Base-by-base conservation (phyloP, 2,888 invertebrate species). In the Melolontha melolontha region DNA sequence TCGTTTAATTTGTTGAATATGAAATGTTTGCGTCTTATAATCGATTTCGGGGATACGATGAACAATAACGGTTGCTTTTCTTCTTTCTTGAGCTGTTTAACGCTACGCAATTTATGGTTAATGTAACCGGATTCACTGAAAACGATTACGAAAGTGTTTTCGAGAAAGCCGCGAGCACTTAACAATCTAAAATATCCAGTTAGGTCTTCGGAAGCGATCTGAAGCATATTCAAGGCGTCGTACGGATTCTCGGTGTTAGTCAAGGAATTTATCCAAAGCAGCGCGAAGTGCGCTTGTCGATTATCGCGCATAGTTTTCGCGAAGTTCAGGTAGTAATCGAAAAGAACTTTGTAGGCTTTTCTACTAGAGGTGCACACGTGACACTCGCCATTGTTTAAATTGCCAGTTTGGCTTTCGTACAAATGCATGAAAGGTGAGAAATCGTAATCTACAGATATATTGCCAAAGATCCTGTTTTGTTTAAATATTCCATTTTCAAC, bases 181-280 rank as follows among this genome's bases (percentile, higher is more conserved):
- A 62, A 14, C 1, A 34, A 0, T 8, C n/a, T 34, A 29, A 62
- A 62, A 39, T 34, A 62, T 6, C 16, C 11, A 8, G 16, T 11
- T 10, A 62, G 14, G 11, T 47, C 59, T 11, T 62, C n/a, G 4
- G 47, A 17, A 11, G 59, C 47, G 14, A 49, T 34, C 27, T 14
- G n/a, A 10, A 47, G 8, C 47, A 47, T 39, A n/a, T 62, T 62
- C n/a, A 62, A n/a, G 5, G 47, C 59, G 10, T 47, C 12, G 16
- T 34, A 10, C 1, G 59, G 11, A 14, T 49, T 16, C 1, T 10
- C 34, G 34, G 34, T 62, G 14, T 1, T 17, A 5, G 59, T 49
- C 1, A 62, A 47, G 12, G 59, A 62, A 16, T 62, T 62, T 47
- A 62, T 49, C 59, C 59, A 62, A 11, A 62, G 16, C 47, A 62